Percentiles rank a stretch among this genome's conserved stretches.
phyloP scores from a whole-genome alignment of 2,797 vertebrate genomes.

The Notolabrus celidotus region DNA sequence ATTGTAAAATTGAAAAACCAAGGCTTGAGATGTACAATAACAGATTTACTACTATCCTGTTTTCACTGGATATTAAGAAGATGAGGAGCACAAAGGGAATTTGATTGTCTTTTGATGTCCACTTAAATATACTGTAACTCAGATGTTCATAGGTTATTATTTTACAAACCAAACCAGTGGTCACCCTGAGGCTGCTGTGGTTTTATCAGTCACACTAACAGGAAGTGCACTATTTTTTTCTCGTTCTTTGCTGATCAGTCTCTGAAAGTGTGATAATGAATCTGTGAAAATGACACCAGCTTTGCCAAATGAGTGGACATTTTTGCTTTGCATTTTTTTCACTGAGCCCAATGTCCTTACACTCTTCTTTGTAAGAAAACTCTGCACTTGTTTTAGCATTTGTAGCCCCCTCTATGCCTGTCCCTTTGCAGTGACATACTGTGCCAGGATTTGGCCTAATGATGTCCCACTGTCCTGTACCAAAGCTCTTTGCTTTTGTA shows the following conservation, averaged over 20 bases:
- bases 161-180: slow-evolving; percentile 1
- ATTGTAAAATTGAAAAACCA: slow-evolving; percentile 6
- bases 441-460: slow-evolving; percentile 23
- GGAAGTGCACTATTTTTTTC: background rate
- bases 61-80: slow-evolving; percentile 54
- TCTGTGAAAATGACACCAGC: slow-evolving; percentile 23
- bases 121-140: background rate
- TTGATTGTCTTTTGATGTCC: slow-evolving; percentile 11
- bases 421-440: slow-evolving; percentile 19
- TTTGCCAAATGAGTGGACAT: slow-evolving; percentile 12
- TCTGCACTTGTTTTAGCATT: slow-evolving; percentile 45
- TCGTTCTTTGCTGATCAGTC: background rate
- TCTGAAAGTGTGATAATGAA: slow-evolving; percentile 15
- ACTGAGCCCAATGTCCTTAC: slow-evolving; percentile 31
- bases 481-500: slow-evolving; percentile 39
- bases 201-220: slow-evolving; percentile 19
- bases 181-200: slow-evolving; percentile 4
- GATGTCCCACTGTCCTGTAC: slow-evolving; percentile 36
- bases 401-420: slow-evolving; percentile 25
- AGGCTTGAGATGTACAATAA: slow-evolving; percentile 32
- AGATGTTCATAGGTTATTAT: background rate
- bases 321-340: slow-evolving; percentile 1
- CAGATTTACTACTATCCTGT: slow-evolving; percentile 55
- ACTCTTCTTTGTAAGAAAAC: slow-evolving; percentile 25
- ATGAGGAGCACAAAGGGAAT: slow-evolving; percentile 40